Evolutionary conservation across 2,113 vertebrate species (phyloP).

Genomic region (Brachypteracias leptosomus): DNA sequence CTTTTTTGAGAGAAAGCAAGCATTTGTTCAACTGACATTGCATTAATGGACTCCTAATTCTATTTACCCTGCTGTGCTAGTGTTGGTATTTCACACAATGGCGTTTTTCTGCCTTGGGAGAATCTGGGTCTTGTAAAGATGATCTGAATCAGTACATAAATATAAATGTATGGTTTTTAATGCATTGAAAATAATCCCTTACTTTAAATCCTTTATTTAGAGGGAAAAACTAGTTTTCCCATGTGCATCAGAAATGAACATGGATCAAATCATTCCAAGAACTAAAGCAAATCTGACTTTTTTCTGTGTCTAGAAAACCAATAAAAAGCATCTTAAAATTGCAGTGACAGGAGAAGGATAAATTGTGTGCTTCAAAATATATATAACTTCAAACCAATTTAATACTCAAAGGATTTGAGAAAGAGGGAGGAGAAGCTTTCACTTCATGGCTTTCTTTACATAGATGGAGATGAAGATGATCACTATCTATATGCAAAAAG

Average conservation of each 20-base stretch:
- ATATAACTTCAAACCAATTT: not conserved
- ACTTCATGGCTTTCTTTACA: not conserved
- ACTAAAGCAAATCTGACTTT: not conserved
- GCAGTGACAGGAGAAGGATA: not conserved
- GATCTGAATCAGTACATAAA: not conserved
- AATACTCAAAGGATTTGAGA: not conserved
- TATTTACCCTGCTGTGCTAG: not conserved
- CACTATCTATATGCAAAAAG: not conserved
- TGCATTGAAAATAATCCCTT: not conserved
- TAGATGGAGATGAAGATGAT: not conserved
- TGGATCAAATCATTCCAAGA: not conserved
- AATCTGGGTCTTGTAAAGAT: not conserved
- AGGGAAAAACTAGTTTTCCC: not conserved
- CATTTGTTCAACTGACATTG: conserved; percentile 6
- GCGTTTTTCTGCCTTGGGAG: not conserved
- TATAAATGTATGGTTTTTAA: not conserved
- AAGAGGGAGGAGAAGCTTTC: not conserved
- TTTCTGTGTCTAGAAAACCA: not conserved
- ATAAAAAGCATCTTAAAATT: not conserved
- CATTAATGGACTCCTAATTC: conserved; percentile 31
- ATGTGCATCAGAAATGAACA: not conserved
- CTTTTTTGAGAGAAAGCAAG: not conserved
- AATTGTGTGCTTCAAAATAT: not conserved
- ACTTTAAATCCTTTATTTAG: not conserved
- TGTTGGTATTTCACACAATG: not conserved